phyloP scores from a whole-genome alignment of 2,888 invertebrate genomes.

The Copidosoma aretas region DNA sequence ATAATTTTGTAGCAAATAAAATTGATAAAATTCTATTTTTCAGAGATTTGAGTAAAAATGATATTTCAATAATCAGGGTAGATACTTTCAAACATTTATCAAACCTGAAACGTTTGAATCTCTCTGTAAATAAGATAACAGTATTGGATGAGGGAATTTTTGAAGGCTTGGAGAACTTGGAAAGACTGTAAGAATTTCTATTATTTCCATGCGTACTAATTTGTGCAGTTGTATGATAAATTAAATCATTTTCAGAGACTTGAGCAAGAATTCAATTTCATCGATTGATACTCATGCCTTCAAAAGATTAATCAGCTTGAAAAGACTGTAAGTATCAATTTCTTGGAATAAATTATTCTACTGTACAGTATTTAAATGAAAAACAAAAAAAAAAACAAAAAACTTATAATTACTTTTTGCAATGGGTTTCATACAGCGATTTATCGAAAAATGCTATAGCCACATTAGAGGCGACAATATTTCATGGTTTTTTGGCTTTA shows the following conservation, averaged over 20 bases:
- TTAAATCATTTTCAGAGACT: constrained; percentile 64
- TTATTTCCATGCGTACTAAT: neutral
- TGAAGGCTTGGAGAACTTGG: constrained; percentile 71
- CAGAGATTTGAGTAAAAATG: constrained; percentile 73
- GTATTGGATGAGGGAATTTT: constrained; percentile 75
- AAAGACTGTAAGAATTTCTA: constrained; percentile 71
- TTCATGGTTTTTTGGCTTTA: constrained; percentile 59
- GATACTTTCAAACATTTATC: constrained; percentile 56
- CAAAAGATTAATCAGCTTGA: constrained; percentile 59
- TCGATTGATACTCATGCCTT: constrained; percentile 60
- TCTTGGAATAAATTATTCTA: neutral
- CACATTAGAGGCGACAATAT: constrained; percentile 54
- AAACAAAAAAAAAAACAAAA: no score
- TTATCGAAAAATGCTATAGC: constrained; percentile 59
- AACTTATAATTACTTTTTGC: constrained; percentile 35
- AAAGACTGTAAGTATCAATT: constrained; percentile 66
- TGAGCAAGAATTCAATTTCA: constrained; percentile 71
- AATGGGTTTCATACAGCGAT: constrained; percentile 53
- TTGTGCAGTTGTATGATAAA: constrained; percentile 4
- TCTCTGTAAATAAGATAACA: constrained; percentile 74
- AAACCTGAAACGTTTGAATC: constrained; percentile 67
- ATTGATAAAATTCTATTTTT: constrained; percentile 44
- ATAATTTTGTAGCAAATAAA: neutral
- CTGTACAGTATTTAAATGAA: neutral
- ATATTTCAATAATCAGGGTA: constrained; percentile 65